Conservation (phyloP, 2,888 invertebrate species). For the Cosmopolites sordidus region DNA sequence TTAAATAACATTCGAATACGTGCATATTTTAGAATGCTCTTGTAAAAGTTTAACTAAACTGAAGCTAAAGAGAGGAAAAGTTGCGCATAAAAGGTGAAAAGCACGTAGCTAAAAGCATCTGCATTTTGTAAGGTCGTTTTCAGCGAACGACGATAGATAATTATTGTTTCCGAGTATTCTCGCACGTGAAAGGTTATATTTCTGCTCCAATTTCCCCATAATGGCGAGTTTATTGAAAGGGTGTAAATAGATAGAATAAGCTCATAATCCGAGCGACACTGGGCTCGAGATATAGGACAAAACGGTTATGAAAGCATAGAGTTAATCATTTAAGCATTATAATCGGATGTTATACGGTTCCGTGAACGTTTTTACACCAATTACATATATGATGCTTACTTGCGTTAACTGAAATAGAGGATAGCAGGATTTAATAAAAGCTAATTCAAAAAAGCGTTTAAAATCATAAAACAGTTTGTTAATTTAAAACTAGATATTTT, state of each 20-base stretch:
- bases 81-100: neutral
- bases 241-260: slow-evolving; percentile 25
- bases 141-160: slow-evolving; percentile 7
- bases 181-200: slow-evolving; percentile 20
- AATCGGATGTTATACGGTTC: slow-evolving; percentile 28
- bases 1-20: too few relatives aligned
- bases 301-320: slow-evolving; percentile 28
- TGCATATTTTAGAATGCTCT: neutral
- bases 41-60: neutral
- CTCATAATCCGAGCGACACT: slow-evolving; percentile 23
- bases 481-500: neutral
- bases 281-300: slow-evolving; percentile 26
- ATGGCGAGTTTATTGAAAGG: slow-evolving; percentile 23
- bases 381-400: slow-evolving; percentile 27
- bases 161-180: slow-evolving; percentile 14
- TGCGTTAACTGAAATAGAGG: neutral
- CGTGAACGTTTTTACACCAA: slow-evolving; percentile 29
- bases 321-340: slow-evolving; percentile 27
- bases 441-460: slow-evolving; percentile 24
- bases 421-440: slow-evolving; percentile 13
- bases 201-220: slow-evolving; percentile 24
- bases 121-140: slow-evolving; percentile 3
- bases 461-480: neutral
- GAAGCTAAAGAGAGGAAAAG: neutral
- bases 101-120: neutral